phyloP scores from a whole-genome alignment of 64 coral and sea anemone genomes.

The Stylophora pistillata region DNA sequence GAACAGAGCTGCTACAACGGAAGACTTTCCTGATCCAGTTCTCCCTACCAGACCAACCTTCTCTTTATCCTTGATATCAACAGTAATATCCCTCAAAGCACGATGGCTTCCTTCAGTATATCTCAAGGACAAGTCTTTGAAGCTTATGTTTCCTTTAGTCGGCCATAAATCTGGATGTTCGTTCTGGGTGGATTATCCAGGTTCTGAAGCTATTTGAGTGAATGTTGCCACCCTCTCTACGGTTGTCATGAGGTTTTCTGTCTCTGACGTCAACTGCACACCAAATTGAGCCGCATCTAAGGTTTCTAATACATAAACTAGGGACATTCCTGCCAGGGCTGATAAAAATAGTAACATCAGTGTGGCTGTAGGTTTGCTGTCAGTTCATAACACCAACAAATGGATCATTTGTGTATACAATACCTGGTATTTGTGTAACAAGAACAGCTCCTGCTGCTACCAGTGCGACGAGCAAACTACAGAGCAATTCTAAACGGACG shows the following conservation, averaged over 20 bases:
- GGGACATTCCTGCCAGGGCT: slow-evolving; percentile 61
- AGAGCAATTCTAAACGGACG: slow-evolving; percentile 50
- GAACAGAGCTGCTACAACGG: slow-evolving; percentile 59
- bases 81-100: slow-evolving; percentile 58
- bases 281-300: slow-evolving; percentile 67
- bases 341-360: background rate
- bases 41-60: slow-evolving; percentile 70
- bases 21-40: slow-evolving; percentile 83
- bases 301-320: slow-evolving; percentile 46
- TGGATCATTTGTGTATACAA: background rate
- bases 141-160: slow-evolving; percentile 31
- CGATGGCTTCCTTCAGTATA: slow-evolving; percentile 59
- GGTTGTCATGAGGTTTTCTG: slow-evolving; percentile 81
- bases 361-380: too few species aligned
- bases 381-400: background rate
- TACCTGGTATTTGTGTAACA: slow-evolving; percentile 31
- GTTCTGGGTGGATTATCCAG: slow-evolving; percentile 53
- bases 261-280: slow-evolving; percentile 50
- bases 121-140: slow-evolving; percentile 50
- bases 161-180: slow-evolving; percentile 56
- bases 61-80: slow-evolving; percentile 58
- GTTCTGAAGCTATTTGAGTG: slow-evolving; percentile 48
- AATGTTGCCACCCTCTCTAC: slow-evolving; percentile 73
- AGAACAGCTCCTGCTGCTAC: slow-evolving; percentile 45
- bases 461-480: slow-evolving; percentile 53